Evolutionary conservation across 2,888 invertebrate species (phyloP).

Genomic region (Ochropacha duplaris): DNA sequence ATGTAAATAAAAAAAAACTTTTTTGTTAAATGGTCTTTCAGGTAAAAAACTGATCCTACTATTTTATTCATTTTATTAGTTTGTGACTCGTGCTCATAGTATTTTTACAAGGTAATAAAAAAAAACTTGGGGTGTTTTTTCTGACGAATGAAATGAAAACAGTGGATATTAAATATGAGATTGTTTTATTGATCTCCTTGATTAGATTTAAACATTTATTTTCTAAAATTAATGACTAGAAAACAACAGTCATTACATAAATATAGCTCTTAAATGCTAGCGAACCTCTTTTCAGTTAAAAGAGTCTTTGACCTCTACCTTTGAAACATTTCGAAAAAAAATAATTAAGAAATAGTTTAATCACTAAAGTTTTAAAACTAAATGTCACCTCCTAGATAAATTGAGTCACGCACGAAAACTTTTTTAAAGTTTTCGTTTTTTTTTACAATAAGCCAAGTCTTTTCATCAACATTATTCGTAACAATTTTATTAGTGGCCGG

Average conservation of each 20-base stretch:
- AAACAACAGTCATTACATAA: not conserved
- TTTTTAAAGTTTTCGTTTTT: constrained; percentile 6
- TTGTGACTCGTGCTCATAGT: no score
- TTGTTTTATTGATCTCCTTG: not conserved
- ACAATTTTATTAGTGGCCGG: not conserved
- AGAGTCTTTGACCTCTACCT: not conserved
- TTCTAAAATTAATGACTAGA: not conserved
- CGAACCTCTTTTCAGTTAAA: not conserved
- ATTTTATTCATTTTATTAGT: no score
- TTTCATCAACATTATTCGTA: not conserved
- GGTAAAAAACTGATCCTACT: not conserved
- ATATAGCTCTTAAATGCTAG: not conserved
- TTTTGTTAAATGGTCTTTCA: not conserved
- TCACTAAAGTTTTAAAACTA: not conserved
- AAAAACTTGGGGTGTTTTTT: no score
- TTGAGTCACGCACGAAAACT: constrained; percentile 10
- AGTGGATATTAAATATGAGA: not conserved
- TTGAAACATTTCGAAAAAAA: not conserved
- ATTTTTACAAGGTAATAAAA: no score
- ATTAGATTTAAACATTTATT: not conserved
- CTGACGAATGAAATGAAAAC: not conserved
- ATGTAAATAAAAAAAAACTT: not conserved
- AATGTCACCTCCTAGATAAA: constrained; percentile 12
- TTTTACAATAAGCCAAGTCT: constrained; percentile 1
- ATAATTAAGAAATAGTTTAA: not conserved